Evolutionary conservation across 2,797 vertebrate species (phyloP).

Genomic region (Tadarida brasiliensis): DNA sequence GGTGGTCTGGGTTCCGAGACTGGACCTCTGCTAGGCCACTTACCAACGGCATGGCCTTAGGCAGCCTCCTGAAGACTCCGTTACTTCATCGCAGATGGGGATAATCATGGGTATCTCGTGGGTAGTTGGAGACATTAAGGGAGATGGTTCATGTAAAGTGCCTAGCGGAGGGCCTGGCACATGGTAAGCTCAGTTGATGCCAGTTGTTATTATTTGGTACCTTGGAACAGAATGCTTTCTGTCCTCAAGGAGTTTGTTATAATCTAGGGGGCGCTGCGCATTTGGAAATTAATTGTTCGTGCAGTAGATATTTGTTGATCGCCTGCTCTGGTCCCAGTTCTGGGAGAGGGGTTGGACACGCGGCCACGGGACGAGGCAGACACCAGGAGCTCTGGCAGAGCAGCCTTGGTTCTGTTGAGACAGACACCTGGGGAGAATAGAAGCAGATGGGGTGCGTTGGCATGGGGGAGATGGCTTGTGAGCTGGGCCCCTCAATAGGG

Average conservation of each 20-base stretch:
- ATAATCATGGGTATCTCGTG: neutral
- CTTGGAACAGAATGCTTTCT: constrained; percentile 33
- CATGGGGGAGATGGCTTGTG: neutral
- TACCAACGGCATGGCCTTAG: neutral
- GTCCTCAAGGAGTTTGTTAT: neutral
- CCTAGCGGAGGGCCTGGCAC: neutral
- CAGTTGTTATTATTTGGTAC: neutral
- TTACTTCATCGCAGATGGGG: neutral
- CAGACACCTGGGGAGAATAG: neutral
- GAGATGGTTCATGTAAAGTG: neutral
- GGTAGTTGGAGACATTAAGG: neutral
- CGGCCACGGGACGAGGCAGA: neutral
- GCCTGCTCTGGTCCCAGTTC: neutral
- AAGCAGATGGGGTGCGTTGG: neutral
- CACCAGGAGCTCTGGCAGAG: neutral
- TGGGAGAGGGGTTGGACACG: neutral
- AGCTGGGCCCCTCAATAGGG: neutral
- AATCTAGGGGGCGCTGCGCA: neutral
- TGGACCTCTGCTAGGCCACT: neutral
- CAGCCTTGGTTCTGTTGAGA: neutral
- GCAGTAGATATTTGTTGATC: neutral
- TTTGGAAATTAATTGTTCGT: neutral
- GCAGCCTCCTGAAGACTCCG: neutral
- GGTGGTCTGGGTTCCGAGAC: neutral
- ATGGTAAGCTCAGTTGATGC: neutral